Evolutionary conservation across 2,888 invertebrate species (phyloP).

Genomic region (Vesta saturnalis): DNA sequence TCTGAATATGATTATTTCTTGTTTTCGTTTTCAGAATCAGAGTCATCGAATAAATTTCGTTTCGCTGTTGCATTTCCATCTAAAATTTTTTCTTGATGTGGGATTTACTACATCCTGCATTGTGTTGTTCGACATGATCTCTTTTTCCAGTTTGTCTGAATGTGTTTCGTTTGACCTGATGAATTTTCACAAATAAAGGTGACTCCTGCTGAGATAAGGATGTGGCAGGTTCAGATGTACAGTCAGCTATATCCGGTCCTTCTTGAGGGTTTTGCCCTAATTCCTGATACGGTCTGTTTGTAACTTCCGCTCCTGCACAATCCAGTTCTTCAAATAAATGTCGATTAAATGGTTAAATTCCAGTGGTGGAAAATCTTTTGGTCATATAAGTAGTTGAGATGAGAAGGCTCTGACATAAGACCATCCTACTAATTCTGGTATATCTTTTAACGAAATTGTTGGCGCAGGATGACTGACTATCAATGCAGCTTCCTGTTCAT

Average conservation of each 20-base stretch:
- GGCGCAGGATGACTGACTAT: background rate
- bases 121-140: too few relatives aligned
- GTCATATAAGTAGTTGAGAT: background rate
- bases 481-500: background rate
- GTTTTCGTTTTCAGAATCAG: background rate
- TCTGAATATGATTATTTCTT: too few relatives aligned
- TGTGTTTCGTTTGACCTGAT: background rate
- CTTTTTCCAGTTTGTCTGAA: background rate
- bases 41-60: background rate
- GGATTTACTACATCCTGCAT: too few relatives aligned
- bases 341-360: background rate
- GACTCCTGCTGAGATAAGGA: background rate
- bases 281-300: background rate
- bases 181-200: background rate
- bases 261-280: background rate
- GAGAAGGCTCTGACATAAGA: background rate
- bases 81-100: background rate
- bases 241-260: background rate
- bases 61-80: background rate
- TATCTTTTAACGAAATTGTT: background rate
- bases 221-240: background rate
- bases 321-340: background rate
- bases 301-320: background rate
- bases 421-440: too few relatives aligned
- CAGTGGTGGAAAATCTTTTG: too few relatives aligned